A percentile compares a stretch with the other conserved stretches of the same genome.
phyloP scores from a whole-genome alignment of 2,113 vertebrate genomes.

The Cynopterus brachyotis region DNA sequence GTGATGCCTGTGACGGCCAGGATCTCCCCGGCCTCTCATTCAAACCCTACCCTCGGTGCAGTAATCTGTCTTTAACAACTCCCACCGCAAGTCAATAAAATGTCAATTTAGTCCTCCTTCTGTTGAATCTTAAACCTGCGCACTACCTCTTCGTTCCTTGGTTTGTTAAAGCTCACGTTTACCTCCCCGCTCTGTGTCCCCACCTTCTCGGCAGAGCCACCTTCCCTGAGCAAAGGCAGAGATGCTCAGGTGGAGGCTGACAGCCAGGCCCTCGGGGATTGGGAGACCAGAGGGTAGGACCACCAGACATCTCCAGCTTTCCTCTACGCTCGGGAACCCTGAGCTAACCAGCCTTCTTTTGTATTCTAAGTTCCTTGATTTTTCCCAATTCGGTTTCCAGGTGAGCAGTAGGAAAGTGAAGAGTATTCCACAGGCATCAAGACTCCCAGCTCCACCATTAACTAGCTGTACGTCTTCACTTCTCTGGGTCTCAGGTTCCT shows the following conservation, averaged over 20 bases:
- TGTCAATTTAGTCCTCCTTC: constrained; percentile 79
- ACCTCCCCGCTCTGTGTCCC: not conserved
- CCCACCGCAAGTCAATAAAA: constrained; percentile 76
- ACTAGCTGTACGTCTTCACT: not conserved
- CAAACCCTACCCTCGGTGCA: constrained; percentile 60
- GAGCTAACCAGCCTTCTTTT: not conserved
- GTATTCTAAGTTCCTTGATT: not conserved
- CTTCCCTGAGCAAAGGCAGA: not conserved
- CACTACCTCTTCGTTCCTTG: constrained; percentile 70
- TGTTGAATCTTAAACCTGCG: constrained; percentile 78
- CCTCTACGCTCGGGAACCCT: not conserved
- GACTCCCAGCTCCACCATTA: not conserved
- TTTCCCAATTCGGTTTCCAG: not conserved
- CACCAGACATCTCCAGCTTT: not conserved
- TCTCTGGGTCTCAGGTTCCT: not conserved
- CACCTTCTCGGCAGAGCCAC: not conserved
- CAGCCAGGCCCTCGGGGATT: not conserved
- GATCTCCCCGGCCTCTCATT: constrained; percentile 28
- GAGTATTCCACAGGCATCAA: not conserved
- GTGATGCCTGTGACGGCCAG: constrained; percentile 46
- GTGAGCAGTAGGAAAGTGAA: not conserved
- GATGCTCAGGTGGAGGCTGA: not conserved
- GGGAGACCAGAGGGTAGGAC: not conserved
- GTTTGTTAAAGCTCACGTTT: constrained; percentile 56
- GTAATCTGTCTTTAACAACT: constrained; percentile 79